Evolutionary conservation across 2,888 invertebrate genomes (phyloP).

Genomic region (Drosophila paramelanica): DNA sequence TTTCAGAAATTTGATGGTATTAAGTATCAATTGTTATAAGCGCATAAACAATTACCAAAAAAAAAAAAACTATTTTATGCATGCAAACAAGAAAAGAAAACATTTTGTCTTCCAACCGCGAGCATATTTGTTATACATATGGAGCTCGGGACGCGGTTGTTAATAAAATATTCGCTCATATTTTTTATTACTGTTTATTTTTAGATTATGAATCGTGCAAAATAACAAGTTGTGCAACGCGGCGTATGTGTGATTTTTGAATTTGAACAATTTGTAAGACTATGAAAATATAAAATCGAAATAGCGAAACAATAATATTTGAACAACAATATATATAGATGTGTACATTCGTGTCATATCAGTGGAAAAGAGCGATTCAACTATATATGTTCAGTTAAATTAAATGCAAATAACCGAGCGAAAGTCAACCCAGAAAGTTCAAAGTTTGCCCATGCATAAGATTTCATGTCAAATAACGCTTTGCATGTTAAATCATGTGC

Average conservation of each 20-base stretch:
- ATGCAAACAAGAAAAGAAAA: conserved; percentile 1
- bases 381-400: background rate
- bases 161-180: conserved; percentile 14
- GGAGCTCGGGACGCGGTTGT: background rate
- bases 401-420: conserved; percentile 6
- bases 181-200: conserved; percentile 23
- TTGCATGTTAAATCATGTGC: conserved; percentile 70
- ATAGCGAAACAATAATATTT: background rate
- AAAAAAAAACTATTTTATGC: background rate
- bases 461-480: conserved; percentile 50
- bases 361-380: conserved; percentile 4
- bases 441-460: conserved; percentile 37
- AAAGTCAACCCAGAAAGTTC: conserved; percentile 18
- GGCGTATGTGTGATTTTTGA: conserved; percentile 27
- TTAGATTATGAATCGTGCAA: conserved; percentile 32
- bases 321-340: background rate
- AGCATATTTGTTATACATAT: conserved; percentile 9
- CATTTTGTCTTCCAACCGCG: background rate
- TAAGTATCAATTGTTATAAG: background rate
- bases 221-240: conserved; percentile 28
- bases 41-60: background rate
- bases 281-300: conserved; percentile 17
- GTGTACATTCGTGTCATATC: background rate
- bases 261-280: background rate
- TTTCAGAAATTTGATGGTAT: background rate